These are phyloP conservation scores for Acanthiza pusilla DNA, from an alignment of 2,797 vertebrate species.

Conservation along the genomic window DNA sequence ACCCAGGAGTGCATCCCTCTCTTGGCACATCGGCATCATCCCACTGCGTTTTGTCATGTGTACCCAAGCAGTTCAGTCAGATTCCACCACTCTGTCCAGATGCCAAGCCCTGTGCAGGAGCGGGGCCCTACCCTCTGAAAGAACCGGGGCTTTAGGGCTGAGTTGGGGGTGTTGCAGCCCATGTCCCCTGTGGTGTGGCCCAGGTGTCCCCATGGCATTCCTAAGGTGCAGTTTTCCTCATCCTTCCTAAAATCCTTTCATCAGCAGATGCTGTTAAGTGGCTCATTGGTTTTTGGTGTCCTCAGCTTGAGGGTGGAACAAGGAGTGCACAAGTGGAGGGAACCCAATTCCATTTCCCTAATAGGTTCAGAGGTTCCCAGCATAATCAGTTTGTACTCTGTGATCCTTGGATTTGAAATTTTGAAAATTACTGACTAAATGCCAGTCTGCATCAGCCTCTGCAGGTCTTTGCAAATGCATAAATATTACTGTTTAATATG, in stretches of 20 bases:
- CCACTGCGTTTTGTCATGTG: not conserved
- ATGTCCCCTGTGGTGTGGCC: fast-evolving
- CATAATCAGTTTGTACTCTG: not conserved
- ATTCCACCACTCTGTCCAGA: not conserved
- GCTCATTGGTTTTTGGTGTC: not conserved
- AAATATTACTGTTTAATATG: not conserved
- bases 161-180: not conserved
- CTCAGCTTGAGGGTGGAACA: not conserved
- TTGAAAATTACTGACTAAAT: not conserved
- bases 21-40: not conserved
- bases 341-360: not conserved
- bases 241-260: not conserved
- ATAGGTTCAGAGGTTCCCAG: not conserved
- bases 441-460: not conserved
- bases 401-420: not conserved
- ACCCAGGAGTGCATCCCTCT: not conserved
- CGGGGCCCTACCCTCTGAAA: fast-evolving
- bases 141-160: not conserved
- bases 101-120: fast-evolving
- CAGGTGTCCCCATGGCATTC: not conserved
- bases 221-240: not conserved
- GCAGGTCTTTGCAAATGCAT: not conserved
- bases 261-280: not conserved
- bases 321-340: not conserved
- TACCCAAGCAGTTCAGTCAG: not conserved